Percentiles rank a stretch among this genome's conserved stretches.
Conservation (phyloP, 2,113 vertebrate species). For the Perca flavescens region DNA sequence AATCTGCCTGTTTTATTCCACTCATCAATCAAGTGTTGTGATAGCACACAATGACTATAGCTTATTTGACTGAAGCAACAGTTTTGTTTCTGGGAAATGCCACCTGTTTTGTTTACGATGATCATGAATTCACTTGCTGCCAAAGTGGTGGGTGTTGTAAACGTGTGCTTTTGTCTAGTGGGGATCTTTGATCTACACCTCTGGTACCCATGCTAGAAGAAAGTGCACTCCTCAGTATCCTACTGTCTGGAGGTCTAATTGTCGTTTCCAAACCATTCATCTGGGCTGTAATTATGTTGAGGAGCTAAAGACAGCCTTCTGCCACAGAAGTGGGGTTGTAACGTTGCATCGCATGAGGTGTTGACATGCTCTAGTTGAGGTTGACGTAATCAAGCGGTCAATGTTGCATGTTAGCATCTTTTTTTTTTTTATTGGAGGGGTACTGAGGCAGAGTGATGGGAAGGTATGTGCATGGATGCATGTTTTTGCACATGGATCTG, state of each 20-base stretch:
- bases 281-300: conserved; percentile 76
- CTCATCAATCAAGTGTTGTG: conserved; percentile 14
- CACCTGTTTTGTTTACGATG: conserved; percentile 60
- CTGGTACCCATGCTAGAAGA: conserved; percentile 50
- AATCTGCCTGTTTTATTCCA: not conserved
- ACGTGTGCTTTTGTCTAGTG: conserved; percentile 47
- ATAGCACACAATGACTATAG: not conserved
- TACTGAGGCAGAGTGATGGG: not conserved
- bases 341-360: conserved; percentile 35
- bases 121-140: conserved; percentile 46
- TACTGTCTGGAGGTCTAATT: conserved; percentile 75
- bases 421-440: not conserved
- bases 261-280: conserved; percentile 75
- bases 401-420: not conserved
- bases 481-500: conserved; percentile 13
- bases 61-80: conserved; percentile 22
- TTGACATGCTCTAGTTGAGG: conserved; percentile 32
- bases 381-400: conserved; percentile 29
- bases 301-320: conserved; percentile 71
- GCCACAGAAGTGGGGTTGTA: conserved; percentile 37
- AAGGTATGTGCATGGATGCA: conserved; percentile 1
- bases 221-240: conserved; percentile 54
- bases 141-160: conserved; percentile 30
- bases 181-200: conserved; percentile 61
- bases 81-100: conserved; percentile 34